A percentile compares a stretch with the other conserved stretches of the same genome.
phyloP scores from a whole-genome alignment of 2,113 vertebrate species.

The Ariopsis seemanni region DNA sequence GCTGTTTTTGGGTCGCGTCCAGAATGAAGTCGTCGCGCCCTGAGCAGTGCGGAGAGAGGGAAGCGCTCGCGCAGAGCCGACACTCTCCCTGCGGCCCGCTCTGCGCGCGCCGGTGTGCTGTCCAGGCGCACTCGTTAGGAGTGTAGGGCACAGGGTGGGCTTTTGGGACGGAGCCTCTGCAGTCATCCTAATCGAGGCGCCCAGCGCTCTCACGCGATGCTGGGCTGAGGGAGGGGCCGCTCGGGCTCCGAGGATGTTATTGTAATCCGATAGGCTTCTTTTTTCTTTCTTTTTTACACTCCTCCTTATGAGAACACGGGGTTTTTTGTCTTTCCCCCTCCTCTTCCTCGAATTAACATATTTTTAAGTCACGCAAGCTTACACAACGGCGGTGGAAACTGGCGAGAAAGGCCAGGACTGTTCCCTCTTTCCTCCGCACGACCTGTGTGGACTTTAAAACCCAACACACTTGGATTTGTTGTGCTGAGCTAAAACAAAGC shows the following conservation, averaged over 20 bases:
- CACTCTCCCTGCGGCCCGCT: not conserved
- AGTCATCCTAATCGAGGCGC: constrained; percentile 76
- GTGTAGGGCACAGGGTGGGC: constrained; percentile 36
- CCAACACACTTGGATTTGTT: not conserved
- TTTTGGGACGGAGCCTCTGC: constrained; percentile 62
- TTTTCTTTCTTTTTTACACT: not conserved
- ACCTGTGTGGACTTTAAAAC: not conserved
- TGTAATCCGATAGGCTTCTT: constrained; percentile 70
- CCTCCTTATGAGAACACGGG: constrained; percentile 35
- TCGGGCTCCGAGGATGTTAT: constrained; percentile 57
- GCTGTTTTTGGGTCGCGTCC: not conserved
- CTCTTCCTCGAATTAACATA: constrained; percentile 70
- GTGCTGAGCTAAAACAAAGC: not conserved
- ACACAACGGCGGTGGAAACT: constrained; percentile 46
- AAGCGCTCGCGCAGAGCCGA: too few relatives aligned
- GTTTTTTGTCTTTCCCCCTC: constrained; percentile 13
- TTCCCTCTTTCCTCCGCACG: not conserved
- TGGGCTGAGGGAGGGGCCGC: constrained; percentile 71
- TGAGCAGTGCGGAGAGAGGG: not conserved
- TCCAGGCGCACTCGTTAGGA: not conserved
- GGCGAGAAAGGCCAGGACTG: constrained; percentile 2
- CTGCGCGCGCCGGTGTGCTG: not conserved
- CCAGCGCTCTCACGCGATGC: constrained; percentile 75
- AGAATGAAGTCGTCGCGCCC: not conserved
- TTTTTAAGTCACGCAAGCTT: constrained; percentile 71